Conservation (phyloP, 1,140 invertebrate species). For the Camponotus vicinus region DNA sequence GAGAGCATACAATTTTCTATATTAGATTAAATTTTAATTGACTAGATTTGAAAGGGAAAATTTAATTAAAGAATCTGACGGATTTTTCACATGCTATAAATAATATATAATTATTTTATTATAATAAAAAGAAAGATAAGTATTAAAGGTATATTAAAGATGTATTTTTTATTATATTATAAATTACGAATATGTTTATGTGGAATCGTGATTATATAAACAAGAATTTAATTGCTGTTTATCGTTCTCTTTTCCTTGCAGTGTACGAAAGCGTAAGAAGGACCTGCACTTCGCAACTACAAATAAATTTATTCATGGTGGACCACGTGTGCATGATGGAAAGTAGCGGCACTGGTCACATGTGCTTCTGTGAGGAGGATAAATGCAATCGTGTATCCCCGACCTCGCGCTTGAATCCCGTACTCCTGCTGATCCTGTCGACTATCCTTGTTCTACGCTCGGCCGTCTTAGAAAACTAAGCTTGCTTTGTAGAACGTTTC, state of each 20-base stretch:
- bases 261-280: constrained; percentile 95
- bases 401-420: constrained; percentile 80
- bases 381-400: constrained; percentile 92
- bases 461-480: constrained; percentile 76
- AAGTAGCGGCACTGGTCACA: constrained; percentile 98
- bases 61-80: neutral
- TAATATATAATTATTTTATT: too few relatives aligned
- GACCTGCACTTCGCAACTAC: constrained; percentile 96
- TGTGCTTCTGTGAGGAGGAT: constrained; percentile 99
- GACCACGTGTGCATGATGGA: constrained; percentile 99
- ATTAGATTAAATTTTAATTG: neutral
- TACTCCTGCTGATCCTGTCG: constrained; percentile 79
- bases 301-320: constrained; percentile 99
- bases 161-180: neutral
- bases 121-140: neutral
- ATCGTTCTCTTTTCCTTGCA: constrained; percentile 85
- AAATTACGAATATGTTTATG: neutral
- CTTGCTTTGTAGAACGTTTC: constrained; percentile 86
- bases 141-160: neutral
- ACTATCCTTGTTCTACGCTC: constrained; percentile 80
- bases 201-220: neutral
- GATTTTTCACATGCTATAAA: too few relatives aligned
- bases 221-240: constrained; percentile 26
- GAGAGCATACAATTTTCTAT: neutral
- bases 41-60: neutral